Evolutionary conservation across 2,113 vertebrate genomes (phyloP), one percentile per base, ranked within the genome.

Genomic region (Oryzias woworae): DNA sequence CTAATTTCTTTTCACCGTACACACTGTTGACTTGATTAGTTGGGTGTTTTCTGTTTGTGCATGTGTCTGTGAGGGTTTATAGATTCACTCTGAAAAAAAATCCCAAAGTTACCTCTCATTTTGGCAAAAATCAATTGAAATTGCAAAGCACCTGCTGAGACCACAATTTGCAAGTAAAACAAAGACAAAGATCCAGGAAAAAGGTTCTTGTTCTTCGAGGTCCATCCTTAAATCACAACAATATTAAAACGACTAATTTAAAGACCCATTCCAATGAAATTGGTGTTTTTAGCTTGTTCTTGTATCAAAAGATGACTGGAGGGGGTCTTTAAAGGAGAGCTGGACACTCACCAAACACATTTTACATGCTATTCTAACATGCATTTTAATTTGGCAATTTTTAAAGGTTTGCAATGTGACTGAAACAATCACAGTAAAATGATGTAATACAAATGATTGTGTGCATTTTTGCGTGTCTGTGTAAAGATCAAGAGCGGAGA

Each of bases 401-500:
- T 36, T 8, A 36, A 8, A 36, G 36, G 2, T 36, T 36, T 36
- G 8, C 36, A 43, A 56, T 22, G 18, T 4, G 18, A 3, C 36
- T 8, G 42, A 43, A 5, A 14, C 22, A 15, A 23, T 54, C 7
- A 31, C 36, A 54, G 28, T 16, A 26, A 31, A 53, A 8, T 18
- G 16, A 14, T 48, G 17, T 13, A 7, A 31, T 46, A 14, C 50
- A 44, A 26, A 43, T 44, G 16, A 42, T 69, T 60, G 15, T 16
- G 50, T 53, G 18, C 26, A 5, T 75, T 52, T 61, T 16, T 73
- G 61, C 58, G 52, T 66, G 61, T 56, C 58, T 28, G 13, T 49
- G 36, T 55, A 3, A 81, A 98, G 96, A 98, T 98, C 73, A 98
- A 96, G 83, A 98, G 95, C 1, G 96, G 96, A 2, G 96, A 98